Conservation (phyloP, 2,113 vertebrate species). For the Ameiurus melas region DNA sequence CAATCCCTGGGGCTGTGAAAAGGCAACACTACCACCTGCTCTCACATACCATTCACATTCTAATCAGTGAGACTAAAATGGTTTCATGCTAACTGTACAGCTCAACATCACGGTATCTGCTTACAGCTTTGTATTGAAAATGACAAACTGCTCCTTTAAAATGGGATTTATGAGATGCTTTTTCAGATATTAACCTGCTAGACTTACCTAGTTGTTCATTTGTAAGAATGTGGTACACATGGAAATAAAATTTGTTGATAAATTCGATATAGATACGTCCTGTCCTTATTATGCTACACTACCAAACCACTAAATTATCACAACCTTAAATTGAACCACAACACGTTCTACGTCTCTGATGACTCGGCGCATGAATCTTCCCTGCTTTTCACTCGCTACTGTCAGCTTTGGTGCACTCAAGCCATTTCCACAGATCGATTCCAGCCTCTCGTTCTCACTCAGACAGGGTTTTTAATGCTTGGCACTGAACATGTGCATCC, state of each 20-base stretch:
- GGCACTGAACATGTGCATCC: constrained; percentile 22
- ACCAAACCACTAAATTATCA: neutral
- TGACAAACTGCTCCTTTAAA: no score
- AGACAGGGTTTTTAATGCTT: constrained; percentile 21
- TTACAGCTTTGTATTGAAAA: no score
- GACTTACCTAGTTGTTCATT: neutral
- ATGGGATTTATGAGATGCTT: neutral
- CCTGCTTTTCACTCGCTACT: neutral
- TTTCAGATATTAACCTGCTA: neutral
- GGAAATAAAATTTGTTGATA: neutral
- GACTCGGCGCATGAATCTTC: neutral
- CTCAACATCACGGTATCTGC: no score
- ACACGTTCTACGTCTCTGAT: neutral
- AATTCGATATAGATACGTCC: neutral
- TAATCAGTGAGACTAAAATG: no score
- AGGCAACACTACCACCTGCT: no score
- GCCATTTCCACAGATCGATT: constrained; percentile 31
- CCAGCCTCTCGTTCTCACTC: constrained; percentile 7
- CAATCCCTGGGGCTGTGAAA: no score
- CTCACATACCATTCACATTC: no score
- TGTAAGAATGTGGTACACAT: neutral
- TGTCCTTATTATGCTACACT: neutral
- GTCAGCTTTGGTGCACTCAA: neutral
- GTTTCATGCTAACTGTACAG: no score
- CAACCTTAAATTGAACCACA: neutral